Conservation (phyloP, 2,113 vertebrate genomes). For the Campylomormyrus tamandua region DNA sequence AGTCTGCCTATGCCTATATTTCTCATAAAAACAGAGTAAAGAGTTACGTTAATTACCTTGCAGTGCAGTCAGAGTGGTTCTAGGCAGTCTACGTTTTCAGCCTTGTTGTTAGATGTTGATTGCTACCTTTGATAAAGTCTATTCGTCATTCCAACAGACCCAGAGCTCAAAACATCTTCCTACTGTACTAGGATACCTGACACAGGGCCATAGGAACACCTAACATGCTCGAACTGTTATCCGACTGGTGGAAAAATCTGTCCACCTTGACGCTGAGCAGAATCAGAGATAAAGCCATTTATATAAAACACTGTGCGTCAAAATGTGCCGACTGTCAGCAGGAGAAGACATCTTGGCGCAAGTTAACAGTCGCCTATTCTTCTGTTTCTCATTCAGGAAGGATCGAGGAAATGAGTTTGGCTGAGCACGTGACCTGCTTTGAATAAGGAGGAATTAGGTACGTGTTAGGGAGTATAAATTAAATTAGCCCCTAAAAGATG, state of each 20-base stretch:
- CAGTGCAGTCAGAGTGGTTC: neutral
- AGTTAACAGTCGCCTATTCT: neutral
- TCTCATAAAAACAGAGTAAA: neutral
- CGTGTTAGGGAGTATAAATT: constrained; percentile 58
- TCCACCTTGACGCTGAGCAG: neutral
- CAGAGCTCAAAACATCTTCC: neutral
- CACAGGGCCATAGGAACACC: neutral
- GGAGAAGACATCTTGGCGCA: neutral
- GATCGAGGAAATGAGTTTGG: neutral
- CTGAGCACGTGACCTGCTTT: constrained; percentile 28
- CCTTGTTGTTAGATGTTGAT: neutral
- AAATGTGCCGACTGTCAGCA: neutral
- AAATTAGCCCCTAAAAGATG: constrained; percentile 58
- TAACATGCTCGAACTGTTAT: neutral
- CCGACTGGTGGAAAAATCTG: neutral
- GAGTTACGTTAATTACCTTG: neutral
- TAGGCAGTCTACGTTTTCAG: neutral
- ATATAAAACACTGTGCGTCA: neutral
- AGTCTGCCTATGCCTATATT: neutral
- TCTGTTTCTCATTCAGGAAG: neutral
- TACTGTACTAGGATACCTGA: neutral
- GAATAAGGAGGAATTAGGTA: constrained; percentile 39
- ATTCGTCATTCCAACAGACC: neutral
- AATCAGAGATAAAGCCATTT: neutral
- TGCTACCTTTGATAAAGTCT: neutral